Evolutionary conservation across 2,797 vertebrate species (phyloP).

Genomic region (Danio aesculapii): DNA sequence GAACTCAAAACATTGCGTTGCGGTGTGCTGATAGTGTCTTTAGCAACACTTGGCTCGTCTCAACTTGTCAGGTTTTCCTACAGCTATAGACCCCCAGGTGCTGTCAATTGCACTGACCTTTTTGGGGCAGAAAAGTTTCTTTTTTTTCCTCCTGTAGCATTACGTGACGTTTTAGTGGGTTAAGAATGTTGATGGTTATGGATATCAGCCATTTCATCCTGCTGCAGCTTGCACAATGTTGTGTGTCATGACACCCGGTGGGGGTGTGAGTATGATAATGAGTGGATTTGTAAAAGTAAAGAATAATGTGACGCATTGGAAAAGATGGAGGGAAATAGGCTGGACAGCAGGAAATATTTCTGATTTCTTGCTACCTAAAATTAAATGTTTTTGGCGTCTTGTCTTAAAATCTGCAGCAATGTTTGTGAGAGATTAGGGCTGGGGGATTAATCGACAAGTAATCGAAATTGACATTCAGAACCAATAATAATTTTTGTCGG

Average conservation of each 20-base stretch:
- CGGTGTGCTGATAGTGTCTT: constrained; percentile 69
- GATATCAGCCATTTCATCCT: constrained; percentile 27
- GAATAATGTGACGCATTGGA: background rate
- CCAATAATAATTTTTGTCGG: too few species aligned
- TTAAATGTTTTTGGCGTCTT: too few species aligned
- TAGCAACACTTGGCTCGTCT: constrained; percentile 70
- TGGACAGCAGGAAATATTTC: too few species aligned
- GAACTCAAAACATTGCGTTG: constrained; percentile 56
- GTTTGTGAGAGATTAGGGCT: too few species aligned
- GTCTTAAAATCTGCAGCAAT: too few species aligned
- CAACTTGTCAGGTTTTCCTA: constrained; percentile 40
- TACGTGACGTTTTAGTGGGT: constrained; percentile 46
- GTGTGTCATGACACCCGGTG: constrained; percentile 2
- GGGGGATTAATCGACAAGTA: too few species aligned
- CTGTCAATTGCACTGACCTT: constrained; percentile 13
- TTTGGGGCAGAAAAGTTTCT: background rate
- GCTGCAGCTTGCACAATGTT: constrained; percentile 19
- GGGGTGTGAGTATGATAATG: background rate
- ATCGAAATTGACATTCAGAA: too few species aligned
- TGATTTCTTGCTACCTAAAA: too few species aligned
- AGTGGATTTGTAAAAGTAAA: background rate
- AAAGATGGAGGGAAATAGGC: too few species aligned
- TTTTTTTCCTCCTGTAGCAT: background rate
- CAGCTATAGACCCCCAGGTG: background rate
- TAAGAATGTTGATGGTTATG: constrained; percentile 43